Conservation (phyloP, 2,797 vertebrate species). For the Silurus lanzhouensis region DNA sequence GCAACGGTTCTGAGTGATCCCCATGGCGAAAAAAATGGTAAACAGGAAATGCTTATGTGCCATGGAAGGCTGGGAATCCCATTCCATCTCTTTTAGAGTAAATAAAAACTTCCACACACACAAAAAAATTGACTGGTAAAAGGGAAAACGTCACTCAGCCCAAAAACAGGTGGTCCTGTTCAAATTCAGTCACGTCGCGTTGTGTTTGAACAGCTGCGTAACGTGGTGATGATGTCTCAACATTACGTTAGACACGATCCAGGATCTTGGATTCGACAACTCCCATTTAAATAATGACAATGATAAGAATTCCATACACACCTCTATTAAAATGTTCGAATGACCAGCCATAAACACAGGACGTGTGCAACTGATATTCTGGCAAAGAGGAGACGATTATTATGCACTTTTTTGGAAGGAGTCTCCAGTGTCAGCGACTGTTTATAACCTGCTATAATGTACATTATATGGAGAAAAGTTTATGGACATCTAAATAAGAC, state of each 20-base stretch:
- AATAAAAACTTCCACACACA: neutral
- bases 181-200: neutral
- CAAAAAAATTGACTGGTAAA: neutral
- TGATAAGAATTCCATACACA: too few relatives aligned
- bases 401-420: neutral
- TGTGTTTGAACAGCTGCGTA: neutral
- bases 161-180: slow-evolving; percentile 12
- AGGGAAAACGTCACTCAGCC: neutral
- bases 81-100: neutral
- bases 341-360: too few relatives aligned
- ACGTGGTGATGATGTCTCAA: neutral
- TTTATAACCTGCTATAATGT: neutral
- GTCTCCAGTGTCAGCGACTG: neutral
- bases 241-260: neutral
- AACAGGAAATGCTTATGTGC: slow-evolving; percentile 26
- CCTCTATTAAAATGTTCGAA: too few relatives aligned
- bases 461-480: too few relatives aligned
- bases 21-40: neutral
- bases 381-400: neutral
- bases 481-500: too few relatives aligned
- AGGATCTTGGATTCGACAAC: neutral
- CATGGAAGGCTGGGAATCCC: neutral
- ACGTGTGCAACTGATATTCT: neutral
- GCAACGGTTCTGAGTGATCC: neutral
- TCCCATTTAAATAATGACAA: too few relatives aligned